Evolutionary conservation across 2,888 invertebrate genomes (phyloP), one percentile per base, ranked within the genome.

Genomic region (Sthenelais limicola): DNA sequence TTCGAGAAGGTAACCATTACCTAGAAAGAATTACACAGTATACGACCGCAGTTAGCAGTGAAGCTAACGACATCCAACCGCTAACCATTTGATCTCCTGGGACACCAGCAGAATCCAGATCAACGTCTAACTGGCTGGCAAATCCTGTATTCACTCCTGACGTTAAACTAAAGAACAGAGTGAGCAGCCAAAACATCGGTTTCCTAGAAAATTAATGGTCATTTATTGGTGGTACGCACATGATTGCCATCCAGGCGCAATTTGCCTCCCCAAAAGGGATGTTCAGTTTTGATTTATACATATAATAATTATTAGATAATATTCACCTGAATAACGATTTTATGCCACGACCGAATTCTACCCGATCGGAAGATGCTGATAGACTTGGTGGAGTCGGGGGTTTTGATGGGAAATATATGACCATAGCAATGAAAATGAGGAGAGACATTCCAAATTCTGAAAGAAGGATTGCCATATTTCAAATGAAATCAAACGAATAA

Each of bases 351-450:
- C 32, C n/a, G 68, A 79, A 74, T 47, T 73, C 52, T 18, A 78
- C 47, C 43, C 77, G 73, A n/a, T 71, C 76, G 38, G 73, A 35
- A 4, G 76, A 74, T 28, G 79, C 76, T 18, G 79, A 75, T n/a
- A 77, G 48, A 51, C 77, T 79, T 15, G 79, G 79, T 3, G 78
- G 73, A 3, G 28, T 28, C 2, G 74, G 72, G 3, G 79, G 79
- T 35, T 71, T 73, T 24, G 76, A 51, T 7, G 79, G 79, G 35
- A 79, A 79, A 56, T 79, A 79, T 15, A 69, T 24, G 26, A 76
- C 24, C 24, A 77, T 35, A 21, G 66, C 49, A 7, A 79, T 12
- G 15, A 76, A 35, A 2, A 79, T 15, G 0, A 74, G 24, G 24
- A 38, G 62, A 38, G 72, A 58, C 4, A 74, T 12, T 1, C 58